Conservation (phyloP, 2,888 invertebrate species). For the Ectropis crepuscularia region DNA sequence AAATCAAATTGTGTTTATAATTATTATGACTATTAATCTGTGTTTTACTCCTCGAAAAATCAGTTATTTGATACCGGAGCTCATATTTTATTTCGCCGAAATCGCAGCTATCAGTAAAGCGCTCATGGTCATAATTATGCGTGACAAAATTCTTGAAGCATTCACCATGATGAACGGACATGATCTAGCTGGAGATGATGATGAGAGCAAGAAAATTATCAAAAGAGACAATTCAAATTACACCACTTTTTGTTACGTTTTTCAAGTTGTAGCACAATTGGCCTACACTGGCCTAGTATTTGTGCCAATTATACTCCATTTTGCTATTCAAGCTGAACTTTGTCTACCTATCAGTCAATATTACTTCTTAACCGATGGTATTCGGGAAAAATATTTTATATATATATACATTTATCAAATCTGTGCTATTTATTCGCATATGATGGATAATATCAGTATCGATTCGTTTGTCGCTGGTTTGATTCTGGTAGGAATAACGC, state of each 20-base stretch:
- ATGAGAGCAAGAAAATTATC: slow-evolving; percentile 50
- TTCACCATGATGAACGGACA: slow-evolving; percentile 63
- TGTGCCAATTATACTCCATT: slow-evolving; percentile 52
- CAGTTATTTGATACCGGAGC: slow-evolving; percentile 64
- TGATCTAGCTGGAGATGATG: slow-evolving; percentile 55
- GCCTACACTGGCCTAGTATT: slow-evolving; percentile 53
- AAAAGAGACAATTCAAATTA: slow-evolving; percentile 50
- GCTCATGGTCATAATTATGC: slow-evolving; percentile 58
- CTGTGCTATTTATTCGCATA: slow-evolving; percentile 64
- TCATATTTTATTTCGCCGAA: slow-evolving; percentile 66
- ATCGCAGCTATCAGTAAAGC: slow-evolving; percentile 61
- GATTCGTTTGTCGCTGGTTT: slow-evolving; percentile 68
- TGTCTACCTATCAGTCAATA: slow-evolving; percentile 69
- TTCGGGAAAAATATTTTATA: slow-evolving; percentile 54
- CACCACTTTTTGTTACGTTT: slow-evolving; percentile 53
- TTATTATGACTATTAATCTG: slow-evolving; percentile 65
- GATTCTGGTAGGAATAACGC: slow-evolving; percentile 56
- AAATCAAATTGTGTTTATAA: slow-evolving; percentile 55
- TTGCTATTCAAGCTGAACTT: slow-evolving; percentile 50
- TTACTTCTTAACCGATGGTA: slow-evolving; percentile 64
- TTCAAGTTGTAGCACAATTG: slow-evolving; percentile 49
- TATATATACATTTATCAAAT: slow-evolving; percentile 64
- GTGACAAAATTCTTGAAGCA: slow-evolving; percentile 54
- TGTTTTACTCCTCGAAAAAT: slow-evolving; percentile 62
- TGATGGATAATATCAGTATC: slow-evolving; percentile 65